A percentile compares a stretch with the other conserved stretches of the same genome.
phyloP scores from a whole-genome alignment of 2,888 invertebrate species.

The Perdita meconis region DNA sequence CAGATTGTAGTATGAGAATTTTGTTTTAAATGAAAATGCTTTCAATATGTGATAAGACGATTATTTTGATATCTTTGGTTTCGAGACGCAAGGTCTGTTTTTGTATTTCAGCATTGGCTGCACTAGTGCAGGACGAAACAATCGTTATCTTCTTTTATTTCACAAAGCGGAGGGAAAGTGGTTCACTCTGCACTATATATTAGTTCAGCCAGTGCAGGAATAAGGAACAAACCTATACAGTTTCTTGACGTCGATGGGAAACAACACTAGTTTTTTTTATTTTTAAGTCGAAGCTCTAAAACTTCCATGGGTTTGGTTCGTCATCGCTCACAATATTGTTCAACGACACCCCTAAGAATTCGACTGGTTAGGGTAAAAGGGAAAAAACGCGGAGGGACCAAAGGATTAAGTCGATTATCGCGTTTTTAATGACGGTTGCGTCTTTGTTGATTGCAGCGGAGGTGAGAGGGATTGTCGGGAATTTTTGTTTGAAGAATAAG shows the following conservation, averaged over 20 bases:
- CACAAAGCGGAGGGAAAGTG: no score
- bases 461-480: background rate
- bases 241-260: no score
- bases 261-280: no score
- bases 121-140: no score
- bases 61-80: no score
- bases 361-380: background rate
- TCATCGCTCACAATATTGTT: background rate
- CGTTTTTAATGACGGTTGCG: slow-evolving; percentile 38
- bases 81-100: no score
- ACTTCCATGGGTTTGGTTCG: background rate
- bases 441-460: slow-evolving; percentile 1
- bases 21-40: slow-evolving; percentile 3
- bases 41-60: no score
- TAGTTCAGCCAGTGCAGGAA: no score
- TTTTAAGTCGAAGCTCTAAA: background rate
- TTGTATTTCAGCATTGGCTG: no score
- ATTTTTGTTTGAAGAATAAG: slow-evolving; percentile 11
- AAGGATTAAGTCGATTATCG: slow-evolving; percentile 58
- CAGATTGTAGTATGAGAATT: background rate
- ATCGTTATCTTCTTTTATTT: no score
- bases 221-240: no score
- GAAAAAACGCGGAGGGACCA: slow-evolving; percentile 15
- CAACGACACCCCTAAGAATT: background rate
- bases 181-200: no score